These are phyloP conservation scores for Pasiphila rectangulata DNA, from an alignment of 2,888 invertebrate species.

Conservation along the genomic window DNA sequence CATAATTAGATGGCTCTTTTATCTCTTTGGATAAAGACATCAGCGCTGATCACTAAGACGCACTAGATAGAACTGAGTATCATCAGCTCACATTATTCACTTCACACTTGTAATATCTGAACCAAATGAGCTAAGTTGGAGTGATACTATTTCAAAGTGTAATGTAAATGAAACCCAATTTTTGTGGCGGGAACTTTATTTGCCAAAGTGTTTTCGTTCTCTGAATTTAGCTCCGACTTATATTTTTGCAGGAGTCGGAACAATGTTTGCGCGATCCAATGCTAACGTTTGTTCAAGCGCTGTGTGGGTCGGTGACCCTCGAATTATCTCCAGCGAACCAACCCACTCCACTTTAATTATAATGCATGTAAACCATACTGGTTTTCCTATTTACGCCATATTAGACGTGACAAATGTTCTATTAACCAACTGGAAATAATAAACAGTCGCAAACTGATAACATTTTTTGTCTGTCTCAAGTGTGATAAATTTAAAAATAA, in stretches of 20 bases:
- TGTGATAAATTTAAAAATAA: slow-evolving; percentile 20
- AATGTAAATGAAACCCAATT: neutral
- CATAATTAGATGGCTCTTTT: slow-evolving; percentile 16
- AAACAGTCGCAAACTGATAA: neutral
- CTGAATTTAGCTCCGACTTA: neutral
- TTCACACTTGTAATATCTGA: too few species aligned
- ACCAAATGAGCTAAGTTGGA: too few species aligned
- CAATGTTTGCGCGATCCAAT: slow-evolving; percentile 4
- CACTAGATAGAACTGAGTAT: too few species aligned
- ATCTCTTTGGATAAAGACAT: slow-evolving; percentile 4
- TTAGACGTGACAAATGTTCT: too few species aligned
- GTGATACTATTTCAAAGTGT: neutral
- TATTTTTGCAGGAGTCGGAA: slow-evolving; percentile 7
- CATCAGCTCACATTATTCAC: too few species aligned
- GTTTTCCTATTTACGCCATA: neutral
- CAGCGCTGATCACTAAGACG: slow-evolving; percentile 6
- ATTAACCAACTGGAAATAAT: too few species aligned
- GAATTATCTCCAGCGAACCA: neutral
- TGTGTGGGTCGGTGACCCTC: neutral
- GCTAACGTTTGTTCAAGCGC: slow-evolving; percentile 2
- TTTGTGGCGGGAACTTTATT: neutral
- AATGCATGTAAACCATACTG: neutral
- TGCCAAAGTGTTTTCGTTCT: neutral
- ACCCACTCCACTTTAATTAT: neutral
- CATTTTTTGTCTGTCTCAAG: slow-evolving; percentile 4